Evolutionary conservation across 2,797 vertebrate genomes (phyloP).

Genomic region (Lycodopsis pacificus): DNA sequence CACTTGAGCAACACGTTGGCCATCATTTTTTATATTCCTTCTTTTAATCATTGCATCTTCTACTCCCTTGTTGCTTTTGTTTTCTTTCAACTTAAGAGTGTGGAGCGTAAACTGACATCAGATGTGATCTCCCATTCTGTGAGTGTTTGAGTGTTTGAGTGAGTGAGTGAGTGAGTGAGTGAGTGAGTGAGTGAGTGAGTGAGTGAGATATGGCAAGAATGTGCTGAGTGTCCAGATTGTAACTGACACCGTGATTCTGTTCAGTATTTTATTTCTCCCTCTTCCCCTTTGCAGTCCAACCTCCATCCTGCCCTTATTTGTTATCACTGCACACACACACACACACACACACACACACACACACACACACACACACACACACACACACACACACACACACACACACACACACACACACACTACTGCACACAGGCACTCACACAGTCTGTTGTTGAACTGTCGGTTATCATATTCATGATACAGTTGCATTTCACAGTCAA

Average conservation of each 20-base stretch:
- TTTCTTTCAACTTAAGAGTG: not conserved
- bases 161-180: not conserved
- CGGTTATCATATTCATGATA: not conserved
- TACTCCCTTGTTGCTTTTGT: not conserved
- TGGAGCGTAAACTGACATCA: constrained; percentile 26
- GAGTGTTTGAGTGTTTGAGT: constrained; percentile 3
- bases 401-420: constrained; percentile 1
- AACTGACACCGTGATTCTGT: constrained; percentile 44
- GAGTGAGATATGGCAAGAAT: constrained; percentile 48
- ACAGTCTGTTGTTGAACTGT: not conserved
- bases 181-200: not conserved
- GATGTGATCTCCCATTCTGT: constrained; percentile 15
- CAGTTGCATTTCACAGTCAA: not conserved
- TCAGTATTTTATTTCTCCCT: constrained; percentile 49
- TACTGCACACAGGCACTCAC: not conserved
- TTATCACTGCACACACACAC: constrained; percentile 14
- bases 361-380: not conserved
- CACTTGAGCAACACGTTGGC: not conserved
- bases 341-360: constrained; percentile 12
- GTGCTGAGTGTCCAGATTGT: constrained; percentile 65
- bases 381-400: constrained; percentile 11
- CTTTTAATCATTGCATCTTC: not conserved
- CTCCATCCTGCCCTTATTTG: constrained; percentile 52
- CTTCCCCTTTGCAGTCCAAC: constrained; percentile 39
- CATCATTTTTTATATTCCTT: not conserved